A percentile compares a stretch with the other conserved stretches of the same genome.
Evolutionary conservation across 2,113 vertebrate genomes (phyloP).

Genomic region (Brachypteracias leptosomus): DNA sequence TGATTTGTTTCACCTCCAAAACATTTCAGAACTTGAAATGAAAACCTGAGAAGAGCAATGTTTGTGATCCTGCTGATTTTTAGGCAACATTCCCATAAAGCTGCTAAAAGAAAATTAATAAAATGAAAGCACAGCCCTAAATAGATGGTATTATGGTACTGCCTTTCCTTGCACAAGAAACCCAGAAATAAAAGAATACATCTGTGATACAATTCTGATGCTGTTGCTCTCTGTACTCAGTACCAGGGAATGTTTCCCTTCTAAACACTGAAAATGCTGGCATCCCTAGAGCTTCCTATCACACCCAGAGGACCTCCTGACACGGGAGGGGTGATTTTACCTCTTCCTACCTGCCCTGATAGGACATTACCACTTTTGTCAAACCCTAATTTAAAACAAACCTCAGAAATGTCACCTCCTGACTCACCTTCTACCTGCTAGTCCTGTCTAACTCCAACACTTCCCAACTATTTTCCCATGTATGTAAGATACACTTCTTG

Average conservation of each 20-base stretch:
- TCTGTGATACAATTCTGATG: background rate
- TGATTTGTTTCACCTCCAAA: background rate
- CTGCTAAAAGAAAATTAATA: background rate
- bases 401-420: conserved; percentile 14
- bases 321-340: background rate
- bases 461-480: background rate
- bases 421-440: background rate
- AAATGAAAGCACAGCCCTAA: background rate
- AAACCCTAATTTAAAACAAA: conserved; percentile 1
- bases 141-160: background rate
- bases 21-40: background rate
- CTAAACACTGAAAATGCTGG: background rate
- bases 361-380: background rate
- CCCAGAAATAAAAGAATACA: background rate
- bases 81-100: background rate
- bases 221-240: background rate
- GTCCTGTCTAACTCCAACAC: background rate
- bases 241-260: background rate
- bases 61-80: background rate
- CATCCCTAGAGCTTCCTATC: background rate
- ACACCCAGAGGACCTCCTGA: conserved; percentile 39
- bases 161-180: background rate
- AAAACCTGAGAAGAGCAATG: background rate
- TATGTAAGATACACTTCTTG: background rate
- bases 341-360: conserved; percentile 16